Base-by-base conservation (phyloP, 2,888 invertebrate genomes). In the Chrysomela aeneicollis region DNA sequence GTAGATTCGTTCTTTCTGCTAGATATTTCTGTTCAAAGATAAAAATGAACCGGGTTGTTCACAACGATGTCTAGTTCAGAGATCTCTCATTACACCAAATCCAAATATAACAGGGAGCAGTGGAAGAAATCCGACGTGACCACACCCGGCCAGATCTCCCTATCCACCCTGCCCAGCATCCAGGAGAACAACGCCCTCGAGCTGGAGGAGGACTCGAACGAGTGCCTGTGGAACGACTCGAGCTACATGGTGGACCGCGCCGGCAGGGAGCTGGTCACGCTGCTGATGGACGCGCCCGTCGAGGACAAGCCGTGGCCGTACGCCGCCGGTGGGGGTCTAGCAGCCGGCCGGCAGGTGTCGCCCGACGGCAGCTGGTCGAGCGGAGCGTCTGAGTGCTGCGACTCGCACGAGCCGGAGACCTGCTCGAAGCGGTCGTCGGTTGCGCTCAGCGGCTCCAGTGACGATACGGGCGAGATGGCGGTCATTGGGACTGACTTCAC, bases 161-260 rank as follows among this genome's bases (percentile, higher is more conserved):
- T 88, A 51, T 87, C 88, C 26, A 89, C 89, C 0, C 81, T 91
- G 72, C 90, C 91, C 1, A 90, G 90, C 79, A 91, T 91, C 73
- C 89, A 90, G 76, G 91, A 91, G 79, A 89, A 90, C 74, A 90
- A 89, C 79, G 87, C 88, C 1, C 81, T 91, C 77, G 91, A 57
- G 26, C 82, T 91, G 76, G 91, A 91, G 74, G 91, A 90, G 80
- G 90, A 91, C 74, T 87, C 89, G 1, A 90, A 88, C 73, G 91
- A 91, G 78, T 90, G 90, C 78, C 82, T 91, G 67, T 91, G 91
- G 91, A 91, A 91, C 80, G 88, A 89, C 72, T 90, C 91, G 70
- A 90, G 63, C 58, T 71, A 71, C 53, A 74, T 77, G 76, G 86
- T 88, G 61, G 88, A 90, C 70, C 87, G 88, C 77, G 87, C 89